Percentiles rank a stretch among this genome's conserved stretches.
These are phyloP conservation scores for Lethocerus indicus DNA, from an alignment of 1,140 invertebrate genomes.

Conservation along the genomic window DNA sequence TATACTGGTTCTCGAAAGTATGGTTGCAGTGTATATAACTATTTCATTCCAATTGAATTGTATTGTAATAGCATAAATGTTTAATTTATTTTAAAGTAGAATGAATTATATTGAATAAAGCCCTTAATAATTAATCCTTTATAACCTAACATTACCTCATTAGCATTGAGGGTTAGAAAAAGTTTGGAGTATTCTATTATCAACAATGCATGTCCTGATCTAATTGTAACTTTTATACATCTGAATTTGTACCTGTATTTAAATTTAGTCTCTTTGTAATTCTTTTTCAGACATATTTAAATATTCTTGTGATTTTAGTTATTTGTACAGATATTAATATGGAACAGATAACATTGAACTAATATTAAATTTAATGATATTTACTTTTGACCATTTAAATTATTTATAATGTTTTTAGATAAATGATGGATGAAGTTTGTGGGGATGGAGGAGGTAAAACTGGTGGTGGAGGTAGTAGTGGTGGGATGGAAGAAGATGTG, in stretches of 20 bases:
- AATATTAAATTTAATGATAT: background rate
- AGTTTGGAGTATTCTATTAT: background rate
- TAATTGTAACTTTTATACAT: no score
- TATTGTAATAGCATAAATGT: no score
- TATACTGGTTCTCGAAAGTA: no score
- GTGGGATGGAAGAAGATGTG: constrained; percentile 23
- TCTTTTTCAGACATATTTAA: background rate
- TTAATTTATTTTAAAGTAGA: no score
- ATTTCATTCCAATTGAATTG: no score
- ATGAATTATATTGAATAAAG: no score
- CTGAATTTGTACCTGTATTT: background rate
- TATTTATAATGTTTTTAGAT: background rate
- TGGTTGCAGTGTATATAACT: no score
- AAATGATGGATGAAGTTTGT: constrained; percentile 11
- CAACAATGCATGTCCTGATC: background rate
- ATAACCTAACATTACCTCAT: no score
- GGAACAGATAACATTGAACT: background rate
- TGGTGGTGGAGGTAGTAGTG: constrained; percentile 1
- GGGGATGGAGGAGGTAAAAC: constrained; percentile 9
- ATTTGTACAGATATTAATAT: background rate
- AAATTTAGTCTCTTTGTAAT: background rate
- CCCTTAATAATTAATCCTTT: no score
- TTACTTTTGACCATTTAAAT: background rate
- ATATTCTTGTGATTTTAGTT: background rate
- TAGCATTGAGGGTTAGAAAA: background rate